These are phyloP conservation scores for Emmelina monodactyla DNA, from an alignment of 2,888 invertebrate genomes.

Conservation along the genomic window DNA sequence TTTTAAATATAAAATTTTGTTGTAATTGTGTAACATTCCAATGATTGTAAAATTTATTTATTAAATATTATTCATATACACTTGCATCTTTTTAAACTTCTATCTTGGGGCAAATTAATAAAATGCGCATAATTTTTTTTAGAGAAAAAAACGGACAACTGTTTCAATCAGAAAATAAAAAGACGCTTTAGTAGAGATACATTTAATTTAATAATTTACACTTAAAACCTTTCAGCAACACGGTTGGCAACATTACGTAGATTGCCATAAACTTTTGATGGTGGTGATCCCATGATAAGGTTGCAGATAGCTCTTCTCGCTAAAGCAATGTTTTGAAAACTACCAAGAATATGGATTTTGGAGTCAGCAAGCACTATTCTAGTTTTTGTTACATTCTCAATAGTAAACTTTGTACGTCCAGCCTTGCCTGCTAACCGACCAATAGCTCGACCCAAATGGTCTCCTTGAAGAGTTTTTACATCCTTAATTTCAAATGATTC, in stretches of 20 bases:
- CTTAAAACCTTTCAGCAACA: constrained; percentile 81
- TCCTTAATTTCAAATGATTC: constrained; percentile 98
- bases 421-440: constrained; percentile 98
- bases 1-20: constrained; percentile 91
- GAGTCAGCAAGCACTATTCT: constrained; percentile 96
- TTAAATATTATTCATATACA: too few relatives aligned
- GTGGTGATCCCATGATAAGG: constrained; percentile 95
- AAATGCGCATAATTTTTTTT: too few relatives aligned
- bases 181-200: too few relatives aligned
- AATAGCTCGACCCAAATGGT: constrained; percentile 94
- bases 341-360: constrained; percentile 96
- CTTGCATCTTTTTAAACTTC: too few relatives aligned
- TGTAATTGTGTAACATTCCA: too few relatives aligned
- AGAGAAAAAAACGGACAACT: too few relatives aligned
- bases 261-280: constrained; percentile 97
- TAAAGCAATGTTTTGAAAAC: constrained; percentile 94
- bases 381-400: constrained; percentile 98
- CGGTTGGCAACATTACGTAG: constrained; percentile 85
- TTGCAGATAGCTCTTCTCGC: constrained; percentile 96
- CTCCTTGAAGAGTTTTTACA: constrained; percentile 93
- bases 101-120: too few relatives aligned
- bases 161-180: too few relatives aligned
- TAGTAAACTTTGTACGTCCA: constrained; percentile 96
- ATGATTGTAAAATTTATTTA: too few relatives aligned
- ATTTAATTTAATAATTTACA: too few relatives aligned